These are phyloP conservation scores for Fulmarus glacialis DNA, from an alignment of 2,113 vertebrate genomes.

Conservation along the genomic window DNA sequence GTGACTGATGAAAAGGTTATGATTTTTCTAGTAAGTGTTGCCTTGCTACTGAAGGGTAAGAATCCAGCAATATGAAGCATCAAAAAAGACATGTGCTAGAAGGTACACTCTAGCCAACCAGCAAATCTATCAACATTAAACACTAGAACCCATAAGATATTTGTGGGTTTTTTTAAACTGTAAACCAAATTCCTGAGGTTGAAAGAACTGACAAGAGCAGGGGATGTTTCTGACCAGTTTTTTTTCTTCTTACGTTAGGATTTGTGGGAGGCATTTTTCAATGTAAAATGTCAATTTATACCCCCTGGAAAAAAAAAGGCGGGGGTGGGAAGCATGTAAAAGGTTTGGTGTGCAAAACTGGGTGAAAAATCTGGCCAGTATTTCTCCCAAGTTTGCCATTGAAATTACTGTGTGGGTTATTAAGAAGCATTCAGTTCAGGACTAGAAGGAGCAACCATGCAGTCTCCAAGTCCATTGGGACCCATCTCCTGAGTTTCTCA, in stretches of 20 bases:
- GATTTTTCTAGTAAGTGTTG: conserved; percentile 8
- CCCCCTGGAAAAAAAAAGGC: rapidly evolving
- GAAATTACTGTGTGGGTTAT: background rate
- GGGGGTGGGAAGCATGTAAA: background rate
- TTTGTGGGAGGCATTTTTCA: background rate
- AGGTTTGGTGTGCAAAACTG: background rate
- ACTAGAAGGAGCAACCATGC: background rate
- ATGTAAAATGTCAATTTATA: background rate
- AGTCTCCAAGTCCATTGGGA: background rate
- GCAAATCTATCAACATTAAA: conserved; percentile 39
- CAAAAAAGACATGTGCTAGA: background rate
- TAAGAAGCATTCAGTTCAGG: background rate
- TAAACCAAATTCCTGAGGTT: background rate
- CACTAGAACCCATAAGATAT: background rate
- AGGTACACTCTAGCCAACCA: conserved; percentile 36
- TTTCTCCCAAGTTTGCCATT: background rate
- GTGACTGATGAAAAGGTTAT: conserved; percentile 7
- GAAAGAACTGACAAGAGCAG: background rate
- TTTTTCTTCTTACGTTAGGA: background rate
- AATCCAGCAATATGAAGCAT: background rate
- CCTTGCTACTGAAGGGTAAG: background rate
- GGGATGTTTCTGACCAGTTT: background rate
- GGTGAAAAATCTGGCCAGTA: background rate
- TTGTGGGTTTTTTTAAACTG: background rate
- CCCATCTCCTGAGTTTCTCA: background rate